Percentiles rank a stretch among this genome's conserved stretches.
Conservation (phyloP, 2,113 vertebrate genomes). For the Ptilonorhynchus violaceus region DNA sequence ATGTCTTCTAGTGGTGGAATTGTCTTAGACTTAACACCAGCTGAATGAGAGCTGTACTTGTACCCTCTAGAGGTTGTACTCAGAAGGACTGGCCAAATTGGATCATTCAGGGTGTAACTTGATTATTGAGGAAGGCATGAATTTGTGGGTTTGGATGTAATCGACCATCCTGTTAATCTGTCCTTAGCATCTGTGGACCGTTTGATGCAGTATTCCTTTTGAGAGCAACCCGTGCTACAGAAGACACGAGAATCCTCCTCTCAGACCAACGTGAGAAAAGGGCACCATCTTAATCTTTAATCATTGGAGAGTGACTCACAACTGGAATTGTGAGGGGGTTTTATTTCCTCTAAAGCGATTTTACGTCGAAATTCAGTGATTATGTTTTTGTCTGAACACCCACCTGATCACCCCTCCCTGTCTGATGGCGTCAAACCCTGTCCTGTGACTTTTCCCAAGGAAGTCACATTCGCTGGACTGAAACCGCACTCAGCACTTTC, state of each 20-base stretch:
- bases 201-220: background rate
- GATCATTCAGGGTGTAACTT: background rate
- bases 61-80: background rate
- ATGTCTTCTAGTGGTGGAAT: background rate
- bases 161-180: background rate
- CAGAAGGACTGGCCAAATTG: background rate
- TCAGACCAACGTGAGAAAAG: background rate
- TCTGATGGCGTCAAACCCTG: rapidly evolving
- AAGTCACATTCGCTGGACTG: background rate
- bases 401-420: background rate
- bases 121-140: background rate
- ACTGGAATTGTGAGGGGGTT: background rate
- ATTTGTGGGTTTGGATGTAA: background rate
- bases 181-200: background rate
- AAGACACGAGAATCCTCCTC: rapidly evolving
- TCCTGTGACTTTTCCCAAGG: background rate
- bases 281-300: background rate
- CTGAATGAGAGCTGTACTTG: background rate
- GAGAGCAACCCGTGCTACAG: background rate
- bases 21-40: background rate
- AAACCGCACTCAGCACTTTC: background rate
- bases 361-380: background rate
- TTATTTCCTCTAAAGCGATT: background rate
- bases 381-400: background rate
- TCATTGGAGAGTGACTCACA: background rate